Base-by-base conservation (phyloP, 1,140 invertebrate genomes). In the Halyomorpha halys region DNA sequence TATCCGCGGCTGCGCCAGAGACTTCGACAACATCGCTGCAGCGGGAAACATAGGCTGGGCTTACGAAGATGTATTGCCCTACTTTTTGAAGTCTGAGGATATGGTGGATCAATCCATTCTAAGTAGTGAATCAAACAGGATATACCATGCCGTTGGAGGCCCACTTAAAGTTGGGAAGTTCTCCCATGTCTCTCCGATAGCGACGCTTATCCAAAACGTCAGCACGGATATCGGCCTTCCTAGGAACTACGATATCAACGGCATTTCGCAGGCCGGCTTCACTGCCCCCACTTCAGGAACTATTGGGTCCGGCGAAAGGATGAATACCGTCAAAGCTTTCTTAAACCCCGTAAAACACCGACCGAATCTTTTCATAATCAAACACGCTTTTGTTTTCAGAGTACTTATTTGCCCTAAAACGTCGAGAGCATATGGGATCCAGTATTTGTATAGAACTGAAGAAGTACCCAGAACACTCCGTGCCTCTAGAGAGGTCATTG, bases 21-120 rank as follows among this genome's bases (percentile, higher is more conserved):
- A 87, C 71, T 90, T 84, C 71, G 78, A 89, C 69, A 70, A 77
- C 14, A 90, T 87, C 87, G 82, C 79, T 8, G 76, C 76, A 25
- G 62, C 72, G 19, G 86, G 86, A 3, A 84, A 83, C 49, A 61
- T 71, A 2, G 81, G 81, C 0, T 87, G 86, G 86, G 78, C 78
- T 19, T 87, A 81, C 70, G 76, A 81, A 3, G 78, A 82, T 19
- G 77, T 83, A 1, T 69, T 83, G 1, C 77, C 77, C 0, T 84
- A 82, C 68, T 85, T 83, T 68, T 74, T 77, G 14, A 83, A 81
- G 69, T 79, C 80, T 0, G 81, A 83, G 69, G 70, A 75, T 47
- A 78, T 78, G 62, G 65, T 70, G 13, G 73, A 72, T 51, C 15
- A 69, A 0, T 72, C 77, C 53, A 74, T 78, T 4, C 18, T 64